Evolutionary conservation across 2,797 vertebrate genomes (phyloP).

Genomic region (Geotrypetes seraphini): DNA sequence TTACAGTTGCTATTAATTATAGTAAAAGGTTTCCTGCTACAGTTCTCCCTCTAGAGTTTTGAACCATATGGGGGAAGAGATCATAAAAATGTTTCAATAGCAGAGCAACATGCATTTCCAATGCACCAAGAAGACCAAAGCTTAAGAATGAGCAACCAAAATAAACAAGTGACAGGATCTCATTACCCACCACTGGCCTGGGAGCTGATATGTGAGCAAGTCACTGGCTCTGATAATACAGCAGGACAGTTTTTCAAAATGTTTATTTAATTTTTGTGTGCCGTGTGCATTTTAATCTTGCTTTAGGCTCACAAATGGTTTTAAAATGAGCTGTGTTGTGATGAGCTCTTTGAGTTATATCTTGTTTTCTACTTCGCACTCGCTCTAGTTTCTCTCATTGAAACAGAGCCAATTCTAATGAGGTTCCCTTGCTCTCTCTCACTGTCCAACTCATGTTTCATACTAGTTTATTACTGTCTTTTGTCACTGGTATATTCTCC

Average conservation of each 20-base stretch:
- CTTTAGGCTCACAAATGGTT: conserved; percentile 57
- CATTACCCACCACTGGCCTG: conserved; percentile 33
- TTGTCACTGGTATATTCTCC: too few species aligned
- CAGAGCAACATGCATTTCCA: neutral
- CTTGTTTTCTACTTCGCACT: conserved; percentile 4
- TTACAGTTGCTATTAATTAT: too few species aligned
- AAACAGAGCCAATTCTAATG: conserved; percentile 1
- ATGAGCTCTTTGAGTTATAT: conserved; percentile 43
- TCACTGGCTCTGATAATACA: conserved; percentile 48
- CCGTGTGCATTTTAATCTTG: conserved; percentile 46
- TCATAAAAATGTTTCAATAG: accelerated
- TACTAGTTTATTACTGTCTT: too few species aligned
- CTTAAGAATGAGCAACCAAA: conserved; percentile 37
- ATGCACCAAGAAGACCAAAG: too few species aligned
- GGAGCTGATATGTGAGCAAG: conserved; percentile 50
- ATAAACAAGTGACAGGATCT: conserved; percentile 44
- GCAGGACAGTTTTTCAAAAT: conserved; percentile 27
- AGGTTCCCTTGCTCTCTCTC: too few species aligned
- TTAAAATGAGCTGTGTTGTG: conserved; percentile 66
- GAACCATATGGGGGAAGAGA: accelerated
- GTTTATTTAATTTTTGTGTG: conserved; percentile 43
- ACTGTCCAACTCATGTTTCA: too few species aligned
- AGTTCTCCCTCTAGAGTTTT: too few species aligned
- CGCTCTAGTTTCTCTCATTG: conserved; percentile 5
- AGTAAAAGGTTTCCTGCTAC: too few species aligned